Evolutionary conservation across 53 echinoderm and acorn worm genomes (phyloP).

Genomic region (Crossaster papposus): DNA sequence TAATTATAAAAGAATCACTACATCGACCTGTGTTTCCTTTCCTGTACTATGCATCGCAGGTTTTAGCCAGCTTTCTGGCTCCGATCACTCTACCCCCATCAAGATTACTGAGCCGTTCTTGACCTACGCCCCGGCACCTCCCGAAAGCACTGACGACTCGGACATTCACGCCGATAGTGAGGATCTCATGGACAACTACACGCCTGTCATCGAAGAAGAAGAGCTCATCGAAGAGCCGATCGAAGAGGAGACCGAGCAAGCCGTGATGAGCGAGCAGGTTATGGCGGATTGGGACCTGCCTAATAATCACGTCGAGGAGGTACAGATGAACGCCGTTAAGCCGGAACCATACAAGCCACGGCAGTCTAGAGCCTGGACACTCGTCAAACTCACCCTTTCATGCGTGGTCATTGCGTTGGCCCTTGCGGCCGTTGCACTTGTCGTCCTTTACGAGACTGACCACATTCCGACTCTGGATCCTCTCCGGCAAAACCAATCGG

Average conservation of each 20-base stretch:
- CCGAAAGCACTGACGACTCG: slow-evolving; percentile 59
- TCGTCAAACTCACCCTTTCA: slow-evolving; percentile 26
- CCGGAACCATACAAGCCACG: not conserved
- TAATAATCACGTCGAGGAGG: slow-evolving; percentile 28
- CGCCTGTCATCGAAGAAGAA: slow-evolving; percentile 23
- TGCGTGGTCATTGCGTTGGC: slow-evolving; percentile 28
- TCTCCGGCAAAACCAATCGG: slow-evolving; percentile 50
- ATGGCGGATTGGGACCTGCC: slow-evolving; percentile 2
- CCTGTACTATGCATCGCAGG: not conserved
- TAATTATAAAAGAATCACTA: not conserved
- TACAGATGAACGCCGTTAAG: not conserved
- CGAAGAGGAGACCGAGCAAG: slow-evolving; percentile 47
- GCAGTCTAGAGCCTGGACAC: not conserved
- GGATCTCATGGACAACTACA: slow-evolving; percentile 42
- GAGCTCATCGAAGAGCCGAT: slow-evolving; percentile 12
- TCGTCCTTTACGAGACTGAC: slow-evolving; percentile 74
- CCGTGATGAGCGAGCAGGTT: slow-evolving; percentile 6
- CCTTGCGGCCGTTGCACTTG: slow-evolving; percentile 26
- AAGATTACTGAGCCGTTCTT: slow-evolving; percentile 57
- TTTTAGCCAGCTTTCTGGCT: slow-evolving; percentile 52
- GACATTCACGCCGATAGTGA: slow-evolving; percentile 52
- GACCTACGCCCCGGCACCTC: slow-evolving; percentile 49
- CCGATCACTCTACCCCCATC: slow-evolving; percentile 61
- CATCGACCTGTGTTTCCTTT: not conserved
- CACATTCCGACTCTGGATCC: slow-evolving; percentile 59